Base-by-base conservation (phyloP, 2,113 vertebrate species). In the Siphamia tubifer region DNA sequence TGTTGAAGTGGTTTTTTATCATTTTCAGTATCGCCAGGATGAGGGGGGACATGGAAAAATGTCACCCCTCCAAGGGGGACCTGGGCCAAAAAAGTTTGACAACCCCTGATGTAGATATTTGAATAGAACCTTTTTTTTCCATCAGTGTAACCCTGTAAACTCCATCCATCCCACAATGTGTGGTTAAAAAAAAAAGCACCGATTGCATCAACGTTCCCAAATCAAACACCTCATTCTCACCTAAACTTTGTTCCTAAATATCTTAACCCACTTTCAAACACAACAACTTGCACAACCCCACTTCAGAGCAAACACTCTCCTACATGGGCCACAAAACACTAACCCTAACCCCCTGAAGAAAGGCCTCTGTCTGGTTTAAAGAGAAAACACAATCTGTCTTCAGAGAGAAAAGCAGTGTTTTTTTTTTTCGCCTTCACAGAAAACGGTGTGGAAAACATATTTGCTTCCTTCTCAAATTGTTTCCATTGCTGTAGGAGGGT, bases 301-400 rank as follows among this genome's bases (percentile, higher is more conserved):
- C 61, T 45, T 62, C 48, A 77, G 45, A 62, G 67, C 42, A 61
- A 76, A 64, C n/a, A 3, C 15, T 84, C 42, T 77, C 61, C 58
- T 70, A 31, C 68, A 52, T 24, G 63, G 53, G 48, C 81, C 81
- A 52, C 77, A 75, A 79, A 82, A 74, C 81, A 76, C 62, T 39
- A 64, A 78, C 72, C 63, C 63, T n/a, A 70, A 30, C 27, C 53
- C 53, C 61, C 49, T 7, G 62, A 66, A 77, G 45, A 75, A 67
- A 63, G 63, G 56, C 71, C 63, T 61, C 65, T n/a, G 49, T 61
- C 78, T 60, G 62, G 65, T 57, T 42, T 27, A 8, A 21, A 63
- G 51, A 66, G 45, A 53, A 68, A 79, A 80, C 63, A 70, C 31
- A 56, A 45, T 74, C 51, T 35, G 40, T 57, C 55, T 31, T 57